Evolutionary conservation across 30 jellyfish, hydroid and myxozoan genomes (phyloP).

Genomic region (Hydractinia echinata): DNA sequence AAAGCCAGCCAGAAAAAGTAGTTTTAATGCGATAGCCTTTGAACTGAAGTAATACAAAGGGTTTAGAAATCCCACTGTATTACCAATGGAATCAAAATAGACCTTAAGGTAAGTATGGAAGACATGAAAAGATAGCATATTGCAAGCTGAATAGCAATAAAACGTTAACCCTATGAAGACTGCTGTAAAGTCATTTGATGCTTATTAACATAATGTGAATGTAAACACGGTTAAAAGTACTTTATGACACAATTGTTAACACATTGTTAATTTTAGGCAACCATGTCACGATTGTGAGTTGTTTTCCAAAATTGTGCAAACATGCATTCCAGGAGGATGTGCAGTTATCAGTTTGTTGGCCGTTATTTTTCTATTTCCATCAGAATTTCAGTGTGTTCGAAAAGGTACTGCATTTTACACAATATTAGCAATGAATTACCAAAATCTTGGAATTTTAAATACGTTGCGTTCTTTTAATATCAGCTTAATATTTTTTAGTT

Average conservation of each 20-base stretch:
- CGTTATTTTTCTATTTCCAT: conserved; percentile 6
- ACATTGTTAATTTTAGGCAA: background rate
- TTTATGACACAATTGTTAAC: background rate
- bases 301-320: conserved; percentile 1
- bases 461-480: no score
- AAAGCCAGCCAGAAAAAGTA: no score
- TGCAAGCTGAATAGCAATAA: no score
- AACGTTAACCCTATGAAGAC: background rate
- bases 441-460: no score
- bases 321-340: background rate
- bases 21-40: no score
- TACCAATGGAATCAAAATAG: no score
- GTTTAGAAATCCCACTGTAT: no score
- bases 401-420: background rate
- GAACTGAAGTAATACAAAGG: no score
- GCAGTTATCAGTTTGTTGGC: background rate
- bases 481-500: no score
- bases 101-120: no score
- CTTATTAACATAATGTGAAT: background rate
- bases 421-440: no score
- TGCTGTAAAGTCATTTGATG: background rate
- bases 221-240: background rate
- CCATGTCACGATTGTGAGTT: background rate
- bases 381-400: background rate
- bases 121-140: no score